These are phyloP conservation scores for Drosophila lacicola DNA, from an alignment of 2,888 invertebrate species.

Conservation along the genomic window DNA sequence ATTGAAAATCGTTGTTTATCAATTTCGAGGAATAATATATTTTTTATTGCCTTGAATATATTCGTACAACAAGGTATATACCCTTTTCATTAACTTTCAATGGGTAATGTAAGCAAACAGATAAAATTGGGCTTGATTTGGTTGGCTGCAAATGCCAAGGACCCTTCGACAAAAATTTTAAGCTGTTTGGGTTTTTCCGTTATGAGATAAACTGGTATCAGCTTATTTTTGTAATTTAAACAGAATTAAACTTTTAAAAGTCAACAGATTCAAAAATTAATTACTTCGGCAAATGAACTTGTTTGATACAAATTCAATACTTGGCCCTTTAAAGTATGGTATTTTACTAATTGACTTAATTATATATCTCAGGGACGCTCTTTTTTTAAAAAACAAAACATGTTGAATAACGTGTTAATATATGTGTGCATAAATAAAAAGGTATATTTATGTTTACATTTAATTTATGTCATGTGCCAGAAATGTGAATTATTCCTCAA, in stretches of 20 bases:
- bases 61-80: not conserved
- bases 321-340: not conserved
- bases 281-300: no score
- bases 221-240: not conserved
- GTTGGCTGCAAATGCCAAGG: not conserved
- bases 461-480: no score
- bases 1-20: not conserved
- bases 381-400: no score
- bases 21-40: not conserved
- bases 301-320: not conserved
- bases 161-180: slow-evolving; percentile 5
- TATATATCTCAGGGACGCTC: not conserved
- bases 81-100: no score
- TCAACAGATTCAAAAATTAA: slow-evolving; percentile 5
- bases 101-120: not conserved
- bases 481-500: no score
- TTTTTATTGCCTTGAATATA: not conserved
- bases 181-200: slow-evolving; percentile 15
- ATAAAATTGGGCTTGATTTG: slow-evolving; percentile 8
- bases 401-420: not conserved
- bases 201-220: slow-evolving; percentile 9
- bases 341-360: slow-evolving; percentile 22
- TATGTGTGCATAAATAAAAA: no score
- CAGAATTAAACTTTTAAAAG: not conserved
- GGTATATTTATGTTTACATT: no score